These are phyloP conservation scores for Sinhomidia bicolor DNA, from an alignment of 2,888 invertebrate species.

Conservation along the genomic window DNA sequence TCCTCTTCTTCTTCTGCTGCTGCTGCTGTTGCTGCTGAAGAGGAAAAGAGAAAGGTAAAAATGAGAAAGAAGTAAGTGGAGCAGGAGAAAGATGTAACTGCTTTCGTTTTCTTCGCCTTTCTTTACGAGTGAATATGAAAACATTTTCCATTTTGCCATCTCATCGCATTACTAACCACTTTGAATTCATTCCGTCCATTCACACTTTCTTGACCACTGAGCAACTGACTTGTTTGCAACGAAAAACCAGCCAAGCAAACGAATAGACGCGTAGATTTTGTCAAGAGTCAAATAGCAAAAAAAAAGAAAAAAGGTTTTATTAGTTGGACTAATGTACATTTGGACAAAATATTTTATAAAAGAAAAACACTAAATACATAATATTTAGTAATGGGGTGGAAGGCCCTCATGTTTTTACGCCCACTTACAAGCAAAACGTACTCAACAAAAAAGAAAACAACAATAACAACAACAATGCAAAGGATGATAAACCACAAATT, in stretches of 20 bases:
- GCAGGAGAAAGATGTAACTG: not conserved
- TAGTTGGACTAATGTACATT: not conserved
- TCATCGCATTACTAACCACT: constrained; percentile 38
- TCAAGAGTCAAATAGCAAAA: not conserved
- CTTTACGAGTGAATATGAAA: constrained; percentile 8
- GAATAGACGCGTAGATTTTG: not conserved
- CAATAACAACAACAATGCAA: not conserved
- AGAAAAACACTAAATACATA: not conserved
- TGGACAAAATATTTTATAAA: not conserved
- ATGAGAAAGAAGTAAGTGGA: not conserved
- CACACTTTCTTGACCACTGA: constrained; percentile 24
- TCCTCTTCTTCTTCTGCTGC: not conserved
- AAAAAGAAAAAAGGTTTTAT: too few species aligned
- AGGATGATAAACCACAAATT: not conserved
- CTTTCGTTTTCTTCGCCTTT: not conserved
- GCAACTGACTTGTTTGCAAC: not conserved
- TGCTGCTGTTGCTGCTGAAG: not conserved
- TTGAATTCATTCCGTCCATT: constrained; percentile 67
- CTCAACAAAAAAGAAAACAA: not conserved
- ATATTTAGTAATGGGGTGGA: not conserved
- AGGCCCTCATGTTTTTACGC: not conserved
- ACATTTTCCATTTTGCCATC: constrained; percentile 35
- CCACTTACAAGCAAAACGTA: not conserved
- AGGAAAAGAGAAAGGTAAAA: constrained; percentile 25
- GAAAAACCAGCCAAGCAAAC: not conserved